Base-by-base conservation (phyloP, 2,797 vertebrate genomes). In the Vultur gryphus region DNA sequence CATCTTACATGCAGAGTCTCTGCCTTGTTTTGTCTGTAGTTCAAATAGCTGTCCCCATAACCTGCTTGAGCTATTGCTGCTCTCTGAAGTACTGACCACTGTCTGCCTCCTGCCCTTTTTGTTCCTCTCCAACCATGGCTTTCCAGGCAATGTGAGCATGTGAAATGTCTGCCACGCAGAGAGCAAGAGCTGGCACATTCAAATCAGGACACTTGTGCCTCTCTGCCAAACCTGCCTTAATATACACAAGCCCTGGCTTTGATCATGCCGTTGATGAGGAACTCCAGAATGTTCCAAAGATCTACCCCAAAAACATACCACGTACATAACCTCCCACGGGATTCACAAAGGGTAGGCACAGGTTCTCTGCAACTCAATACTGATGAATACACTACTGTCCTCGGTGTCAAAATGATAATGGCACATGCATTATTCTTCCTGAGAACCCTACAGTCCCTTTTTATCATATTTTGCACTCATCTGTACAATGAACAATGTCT, bases 401-500 rank as follows among this genome's bases (percentile, higher is more conserved):
- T 89, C 9, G 0, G 24, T 93, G 70, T 90, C 84, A 81, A 57
- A 81, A 91, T 78, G 65, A 69, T 95, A 87, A 87, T 46, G 86
- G 78, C 64, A 83, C 48, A 35, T 58, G 58, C 41, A 78, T 95
- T 95, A 90, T 93, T 95, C 90, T 95, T 94, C 31, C 64, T 75
- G 90, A 93, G 93, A 92, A 81, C 57, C 75, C 76, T 78, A 37
- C 62, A 66, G 69, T 55, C 92, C 33, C 39, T 91, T 93, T 96
- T 89, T 89, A 75, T 93, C 76, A 59, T 87, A 92, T 94, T 96
- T 95, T 93, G 39, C 67, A 44, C 84, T 94, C 72, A 58, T 94
- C 85, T 97, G 82, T 96, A 87, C 95, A 83, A 61, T 71, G 92
- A 95, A 59, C 93, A 92, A 65, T 96, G 71, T 91, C 87, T 86